Percentiles rank a stretch among this genome's conserved stretches.
Conservation (phyloP, 2,888 invertebrate genomes). For the Ferrisia virgata region DNA sequence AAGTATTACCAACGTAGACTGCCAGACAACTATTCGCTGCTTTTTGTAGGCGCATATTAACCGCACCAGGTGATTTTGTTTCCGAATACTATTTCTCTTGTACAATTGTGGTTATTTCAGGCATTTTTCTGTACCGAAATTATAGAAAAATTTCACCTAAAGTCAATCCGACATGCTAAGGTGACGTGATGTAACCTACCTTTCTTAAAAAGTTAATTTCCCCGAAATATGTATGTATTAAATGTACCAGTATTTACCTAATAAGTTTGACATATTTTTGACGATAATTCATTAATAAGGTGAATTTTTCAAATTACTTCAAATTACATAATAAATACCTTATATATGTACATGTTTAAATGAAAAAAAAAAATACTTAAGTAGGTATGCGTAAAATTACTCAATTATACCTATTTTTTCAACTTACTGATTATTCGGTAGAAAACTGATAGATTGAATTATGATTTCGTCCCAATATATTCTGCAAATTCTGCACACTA, state of each 20-base stretch:
- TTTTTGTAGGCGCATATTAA: background rate
- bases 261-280: conserved; percentile 10
- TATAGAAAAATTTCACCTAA: background rate
- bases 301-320: background rate
- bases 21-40: background rate
- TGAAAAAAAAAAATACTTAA: background rate
- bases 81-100: conserved; percentile 17
- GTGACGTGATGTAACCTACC: background rate
- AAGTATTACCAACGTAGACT: too few species aligned
- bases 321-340: background rate
- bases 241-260: background rate
- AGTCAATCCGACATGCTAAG: background rate
- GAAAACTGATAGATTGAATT: too few species aligned
- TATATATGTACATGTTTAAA: background rate
- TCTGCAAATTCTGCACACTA: too few species aligned
- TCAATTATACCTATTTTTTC: too few species aligned
- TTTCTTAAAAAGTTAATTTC: background rate
- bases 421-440: too few species aligned
- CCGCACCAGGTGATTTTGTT: conserved; percentile 28
- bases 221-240: too few species aligned
- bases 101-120: background rate
- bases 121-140: background rate
- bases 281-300: background rate
- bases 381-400: too few species aligned
- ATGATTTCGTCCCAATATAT: too few species aligned